Percentiles rank a stretch among this genome's conserved stretches.
These are phyloP conservation scores for Tetrax tetrax DNA, from an alignment of 2,113 vertebrate genomes.

Conservation along the genomic window DNA sequence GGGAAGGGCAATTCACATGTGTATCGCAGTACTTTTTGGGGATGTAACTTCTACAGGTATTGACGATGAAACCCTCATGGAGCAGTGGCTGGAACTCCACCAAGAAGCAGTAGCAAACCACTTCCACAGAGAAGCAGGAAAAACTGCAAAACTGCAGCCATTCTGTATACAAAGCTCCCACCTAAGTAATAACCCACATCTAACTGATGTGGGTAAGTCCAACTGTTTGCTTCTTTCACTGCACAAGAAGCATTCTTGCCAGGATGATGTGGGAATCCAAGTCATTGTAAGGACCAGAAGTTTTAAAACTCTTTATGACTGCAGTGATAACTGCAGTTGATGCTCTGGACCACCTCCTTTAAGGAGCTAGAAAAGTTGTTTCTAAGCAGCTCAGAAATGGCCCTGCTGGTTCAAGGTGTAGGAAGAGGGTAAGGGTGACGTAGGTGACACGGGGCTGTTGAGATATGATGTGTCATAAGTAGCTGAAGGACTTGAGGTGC, in stretches of 20 bases:
- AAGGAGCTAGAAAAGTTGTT: background rate
- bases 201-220: fast-evolving
- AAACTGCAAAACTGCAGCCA: background rate
- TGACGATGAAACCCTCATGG: background rate
- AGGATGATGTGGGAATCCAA: background rate
- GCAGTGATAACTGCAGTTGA: background rate
- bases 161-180: background rate
- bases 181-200: background rate
- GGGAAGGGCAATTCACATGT: fast-evolving
- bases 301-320: background rate
- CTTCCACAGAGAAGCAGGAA: background rate
- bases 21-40: background rate
- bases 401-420: background rate
- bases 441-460: background rate
- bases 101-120: background rate
- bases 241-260: background rate
- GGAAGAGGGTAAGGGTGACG: background rate
- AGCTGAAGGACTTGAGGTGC: background rate
- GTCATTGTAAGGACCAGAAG: background rate
- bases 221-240: background rate
- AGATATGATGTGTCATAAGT: background rate
- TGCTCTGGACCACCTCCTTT: background rate
- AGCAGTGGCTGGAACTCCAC: background rate
- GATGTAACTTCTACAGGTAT: background rate
- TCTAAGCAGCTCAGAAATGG: background rate